Conservation (phyloP, 2,888 invertebrate genomes). For the Scelioninae gen. 2 region DNA sequence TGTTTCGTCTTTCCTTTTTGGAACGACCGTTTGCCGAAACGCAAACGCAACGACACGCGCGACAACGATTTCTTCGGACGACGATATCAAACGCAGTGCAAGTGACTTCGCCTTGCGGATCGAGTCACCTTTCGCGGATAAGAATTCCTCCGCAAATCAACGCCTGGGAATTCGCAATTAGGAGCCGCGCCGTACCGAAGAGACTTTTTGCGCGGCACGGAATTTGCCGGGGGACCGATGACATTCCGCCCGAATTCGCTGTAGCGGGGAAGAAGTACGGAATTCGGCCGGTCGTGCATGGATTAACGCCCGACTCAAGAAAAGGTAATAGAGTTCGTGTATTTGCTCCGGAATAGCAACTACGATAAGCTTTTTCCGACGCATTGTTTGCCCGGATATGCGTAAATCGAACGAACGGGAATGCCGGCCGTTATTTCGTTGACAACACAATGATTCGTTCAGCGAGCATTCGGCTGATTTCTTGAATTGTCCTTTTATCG, state of each 20-base stretch:
- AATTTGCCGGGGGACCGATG: conserved; percentile 55
- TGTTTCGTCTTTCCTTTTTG: background rate
- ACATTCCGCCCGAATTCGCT: conserved; percentile 57
- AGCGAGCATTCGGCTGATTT: conserved; percentile 8
- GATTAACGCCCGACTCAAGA: conserved; percentile 43
- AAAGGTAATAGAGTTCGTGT: conserved; percentile 42
- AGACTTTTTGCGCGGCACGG: conserved; percentile 52
- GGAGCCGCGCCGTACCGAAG: conserved; percentile 52
- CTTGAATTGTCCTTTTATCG: conserved; percentile 35
- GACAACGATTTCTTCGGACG: conserved; percentile 7
- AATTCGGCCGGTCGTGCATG: conserved; percentile 61
- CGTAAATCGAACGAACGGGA: conserved; percentile 3
- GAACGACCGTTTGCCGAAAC: background rate
- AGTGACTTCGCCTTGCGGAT: conserved; percentile 27
- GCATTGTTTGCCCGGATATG: background rate
- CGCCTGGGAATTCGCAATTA: conserved; percentile 65
- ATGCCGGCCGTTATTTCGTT: background rate
- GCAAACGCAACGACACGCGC: conserved; percentile 13
- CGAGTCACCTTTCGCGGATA: conserved; percentile 42
- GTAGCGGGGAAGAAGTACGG: conserved; percentile 55
- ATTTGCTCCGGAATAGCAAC: conserved; percentile 17
- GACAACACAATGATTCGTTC: conserved; percentile 19
- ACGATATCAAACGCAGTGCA: conserved; percentile 48
- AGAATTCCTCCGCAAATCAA: conserved; percentile 63
- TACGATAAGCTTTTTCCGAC: background rate